Percentiles rank a stretch among this genome's conserved stretches.
Evolutionary conservation across 2,888 invertebrate species (phyloP).

Genomic region (Lacanobia wlatinum): DNA sequence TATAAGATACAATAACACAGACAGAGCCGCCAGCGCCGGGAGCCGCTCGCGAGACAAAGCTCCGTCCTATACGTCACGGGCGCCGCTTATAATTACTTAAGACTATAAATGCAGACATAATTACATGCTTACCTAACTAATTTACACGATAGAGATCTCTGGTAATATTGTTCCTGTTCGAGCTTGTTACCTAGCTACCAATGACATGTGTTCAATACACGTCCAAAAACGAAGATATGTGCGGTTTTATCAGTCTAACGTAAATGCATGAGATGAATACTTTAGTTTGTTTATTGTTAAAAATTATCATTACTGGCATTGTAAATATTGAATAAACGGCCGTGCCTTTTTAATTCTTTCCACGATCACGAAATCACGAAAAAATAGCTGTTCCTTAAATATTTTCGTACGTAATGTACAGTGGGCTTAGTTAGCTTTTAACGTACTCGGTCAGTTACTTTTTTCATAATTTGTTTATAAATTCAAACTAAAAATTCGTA

Average conservation of each 20-base stretch:
- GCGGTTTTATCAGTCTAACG: constrained; percentile 51
- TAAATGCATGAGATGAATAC: constrained; percentile 47
- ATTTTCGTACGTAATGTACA: background rate
- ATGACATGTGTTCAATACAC: constrained; percentile 20
- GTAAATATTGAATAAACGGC: constrained; percentile 21
- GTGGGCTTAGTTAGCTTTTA: too few relatives aligned
- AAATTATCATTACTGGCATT: constrained; percentile 53
- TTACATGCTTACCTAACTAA: constrained; percentile 59
- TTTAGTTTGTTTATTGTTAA: constrained; percentile 8
- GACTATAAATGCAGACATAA: constrained; percentile 66
- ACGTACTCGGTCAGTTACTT: too few relatives aligned
- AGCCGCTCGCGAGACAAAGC: constrained; percentile 55
- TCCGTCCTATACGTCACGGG: constrained; percentile 59
- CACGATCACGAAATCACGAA: background rate
- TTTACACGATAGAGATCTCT: constrained; percentile 68
- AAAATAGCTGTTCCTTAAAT: background rate
- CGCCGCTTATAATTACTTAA: constrained; percentile 59
- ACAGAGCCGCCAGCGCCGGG: background rate
- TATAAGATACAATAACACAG: constrained; percentile 6
- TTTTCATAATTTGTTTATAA: too few relatives aligned
- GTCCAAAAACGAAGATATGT: constrained; percentile 50
- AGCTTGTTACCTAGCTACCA: constrained; percentile 31
- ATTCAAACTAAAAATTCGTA: too few relatives aligned
- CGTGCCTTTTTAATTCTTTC: background rate
- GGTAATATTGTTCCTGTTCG: constrained; percentile 56